These are phyloP conservation scores for Agrotis clavis DNA, from an alignment of 2,888 invertebrate species.

Conservation along the genomic window DNA sequence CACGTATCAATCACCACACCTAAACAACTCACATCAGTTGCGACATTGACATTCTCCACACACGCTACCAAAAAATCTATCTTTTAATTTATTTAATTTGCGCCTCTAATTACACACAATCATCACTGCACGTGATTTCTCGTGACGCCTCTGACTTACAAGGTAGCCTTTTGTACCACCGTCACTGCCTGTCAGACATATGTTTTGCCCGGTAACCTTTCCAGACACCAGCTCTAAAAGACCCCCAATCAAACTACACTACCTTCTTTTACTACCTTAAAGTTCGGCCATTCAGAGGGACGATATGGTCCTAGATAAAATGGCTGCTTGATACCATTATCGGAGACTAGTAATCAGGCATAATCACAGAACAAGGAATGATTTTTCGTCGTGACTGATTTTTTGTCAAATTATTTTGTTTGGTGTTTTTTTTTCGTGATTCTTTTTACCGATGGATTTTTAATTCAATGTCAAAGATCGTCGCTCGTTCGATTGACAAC, in stretches of 20 bases:
- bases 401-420: slow-evolving; percentile 82
- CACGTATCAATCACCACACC: slow-evolving; percentile 24
- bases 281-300: slow-evolving; percentile 55
- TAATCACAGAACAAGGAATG: slow-evolving; percentile 85
- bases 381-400: slow-evolving; percentile 83
- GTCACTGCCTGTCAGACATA: slow-evolving; percentile 84
- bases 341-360: slow-evolving; percentile 87
- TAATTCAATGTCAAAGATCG: slow-evolving; percentile 87
- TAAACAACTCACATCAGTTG: slow-evolving; percentile 56
- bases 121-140: slow-evolving; percentile 81
- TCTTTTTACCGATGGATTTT: slow-evolving; percentile 76
- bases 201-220: slow-evolving; percentile 85
- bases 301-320: slow-evolving; percentile 70
- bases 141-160: slow-evolving; percentile 86
- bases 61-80: slow-evolving; percentile 80
- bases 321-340: slow-evolving; percentile 80
- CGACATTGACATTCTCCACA: slow-evolving; percentile 83
- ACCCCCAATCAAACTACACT: slow-evolving; percentile 62
- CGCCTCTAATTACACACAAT: slow-evolving; percentile 88
- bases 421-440: slow-evolving; percentile 72
- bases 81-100: slow-evolving; percentile 88
- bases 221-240: slow-evolving; percentile 68
- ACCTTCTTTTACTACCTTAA: slow-evolving; percentile 61
- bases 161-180: slow-evolving; percentile 89
- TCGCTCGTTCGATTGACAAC: slow-evolving; percentile 86